Conservation (phyloP, 2,113 vertebrate genomes). For the Syrmaticus mikado region DNA sequence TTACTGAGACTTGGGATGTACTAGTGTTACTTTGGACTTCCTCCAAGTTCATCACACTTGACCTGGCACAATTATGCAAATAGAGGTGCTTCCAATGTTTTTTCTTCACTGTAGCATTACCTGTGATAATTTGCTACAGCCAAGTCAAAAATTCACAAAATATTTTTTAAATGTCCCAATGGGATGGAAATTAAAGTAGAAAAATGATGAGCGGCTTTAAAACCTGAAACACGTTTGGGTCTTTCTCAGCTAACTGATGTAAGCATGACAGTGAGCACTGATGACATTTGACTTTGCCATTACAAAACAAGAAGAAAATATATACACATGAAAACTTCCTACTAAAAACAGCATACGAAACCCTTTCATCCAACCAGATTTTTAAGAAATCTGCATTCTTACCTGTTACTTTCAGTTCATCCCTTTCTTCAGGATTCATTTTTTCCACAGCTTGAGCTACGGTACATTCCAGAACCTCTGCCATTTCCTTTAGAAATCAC, state of each 20-base stretch:
- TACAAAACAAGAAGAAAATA: not conserved
- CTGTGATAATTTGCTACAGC: not conserved
- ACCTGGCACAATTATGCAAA: constrained; percentile 30
- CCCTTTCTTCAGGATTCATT: constrained; percentile 94
- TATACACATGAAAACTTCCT: not conserved
- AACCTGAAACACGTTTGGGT: not conserved
- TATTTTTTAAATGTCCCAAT: not conserved
- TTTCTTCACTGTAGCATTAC: not conserved
- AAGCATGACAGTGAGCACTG: not conserved
- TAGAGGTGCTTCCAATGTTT: constrained; percentile 34
- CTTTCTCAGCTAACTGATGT: not conserved
- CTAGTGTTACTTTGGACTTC: constrained; percentile 32
- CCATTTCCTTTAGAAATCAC: constrained; percentile 81
- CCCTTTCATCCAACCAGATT: not conserved
- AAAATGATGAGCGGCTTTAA: not conserved
- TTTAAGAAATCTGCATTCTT: not conserved
- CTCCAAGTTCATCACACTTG: constrained; percentile 49
- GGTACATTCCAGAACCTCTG: constrained; percentile 87
- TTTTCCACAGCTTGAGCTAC: constrained; percentile 87
- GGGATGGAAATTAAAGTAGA: not conserved
- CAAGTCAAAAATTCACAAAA: not conserved
- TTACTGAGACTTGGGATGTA: constrained; percentile 46
- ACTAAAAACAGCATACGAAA: not conserved
- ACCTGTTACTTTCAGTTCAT: constrained; percentile 97
- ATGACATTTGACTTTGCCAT: not conserved